These are phyloP conservation scores for Tinea semifulvella DNA, from an alignment of 2,888 invertebrate species.

Conservation along the genomic window DNA sequence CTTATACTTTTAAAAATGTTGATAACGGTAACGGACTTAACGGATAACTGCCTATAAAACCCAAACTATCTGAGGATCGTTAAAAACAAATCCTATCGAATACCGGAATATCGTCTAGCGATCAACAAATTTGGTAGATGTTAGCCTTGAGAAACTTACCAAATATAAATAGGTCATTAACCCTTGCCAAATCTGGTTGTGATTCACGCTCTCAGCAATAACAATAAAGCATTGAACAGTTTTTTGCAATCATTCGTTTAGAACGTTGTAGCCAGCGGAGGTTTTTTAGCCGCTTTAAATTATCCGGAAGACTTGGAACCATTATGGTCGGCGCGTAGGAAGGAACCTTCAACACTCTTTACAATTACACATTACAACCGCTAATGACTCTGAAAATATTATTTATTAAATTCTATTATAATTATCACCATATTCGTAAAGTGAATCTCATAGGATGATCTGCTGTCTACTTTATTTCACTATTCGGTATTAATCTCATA, in stretches of 20 bases:
- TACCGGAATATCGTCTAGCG: slow-evolving; percentile 45
- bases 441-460: too few relatives aligned
- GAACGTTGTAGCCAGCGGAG: slow-evolving; percentile 33
- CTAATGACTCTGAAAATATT: neutral
- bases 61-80: slow-evolving; percentile 31
- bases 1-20: slow-evolving; percentile 23
- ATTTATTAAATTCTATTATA: too few relatives aligned
- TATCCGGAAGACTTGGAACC: slow-evolving; percentile 42
- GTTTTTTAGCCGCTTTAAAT: slow-evolving; percentile 40
- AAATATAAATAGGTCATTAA: slow-evolving; percentile 64
- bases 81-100: slow-evolving; percentile 23
- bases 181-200: slow-evolving; percentile 63
- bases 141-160: slow-evolving; percentile 61
- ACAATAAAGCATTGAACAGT: slow-evolving; percentile 59
- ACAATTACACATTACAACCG: neutral
- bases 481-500: too few relatives aligned
- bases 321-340: slow-evolving; percentile 29
- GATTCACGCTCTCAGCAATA: slow-evolving; percentile 61
- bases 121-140: slow-evolving; percentile 38
- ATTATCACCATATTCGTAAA: too few relatives aligned
- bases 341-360: slow-evolving; percentile 8
- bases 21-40: slow-evolving; percentile 44
- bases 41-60: slow-evolving; percentile 36
- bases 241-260: slow-evolving; percentile 54
- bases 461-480: too few relatives aligned